Percentiles rank a stretch among this genome's conserved stretches.
phyloP scores from a whole-genome alignment of 2,797 vertebrate species.

The Coregonus sp. region DNA sequence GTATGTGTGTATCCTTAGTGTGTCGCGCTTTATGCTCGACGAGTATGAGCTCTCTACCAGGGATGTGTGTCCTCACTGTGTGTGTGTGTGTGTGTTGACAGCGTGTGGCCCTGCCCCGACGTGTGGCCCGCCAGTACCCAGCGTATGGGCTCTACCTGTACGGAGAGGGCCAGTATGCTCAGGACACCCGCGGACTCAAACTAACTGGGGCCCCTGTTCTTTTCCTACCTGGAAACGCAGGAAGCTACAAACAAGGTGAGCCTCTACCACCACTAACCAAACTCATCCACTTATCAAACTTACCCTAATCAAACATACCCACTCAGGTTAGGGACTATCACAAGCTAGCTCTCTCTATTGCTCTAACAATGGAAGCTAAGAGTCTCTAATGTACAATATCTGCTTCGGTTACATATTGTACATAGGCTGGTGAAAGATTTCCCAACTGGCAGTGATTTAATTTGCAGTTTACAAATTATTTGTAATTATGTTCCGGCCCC shows the following conservation, averaged over 20 bases:
- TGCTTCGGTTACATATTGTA: neutral
- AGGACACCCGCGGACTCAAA: conserved; percentile 86
- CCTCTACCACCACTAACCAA: neutral
- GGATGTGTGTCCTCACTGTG: neutral
- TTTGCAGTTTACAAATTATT: too few species aligned
- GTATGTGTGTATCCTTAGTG: neutral
- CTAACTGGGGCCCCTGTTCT: conserved; percentile 92
- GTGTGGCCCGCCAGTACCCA: conserved; percentile 83
- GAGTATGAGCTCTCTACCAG: neutral
- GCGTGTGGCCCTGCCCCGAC: conserved; percentile 89
- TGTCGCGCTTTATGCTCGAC: neutral
- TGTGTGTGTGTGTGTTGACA: conserved; percentile 49
- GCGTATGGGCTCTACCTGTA: conserved; percentile 95
- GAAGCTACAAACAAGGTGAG: conserved; percentile 95
- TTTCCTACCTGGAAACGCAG: conserved; percentile 95
- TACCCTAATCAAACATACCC: too few species aligned
- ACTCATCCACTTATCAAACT: neutral
- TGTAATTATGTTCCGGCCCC: too few species aligned
- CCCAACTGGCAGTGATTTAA: too few species aligned
- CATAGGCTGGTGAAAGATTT: neutral
- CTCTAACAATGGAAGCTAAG: neutral
- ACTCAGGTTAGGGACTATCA: neutral
- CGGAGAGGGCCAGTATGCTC: conserved; percentile 88
- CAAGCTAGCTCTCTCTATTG: neutral
- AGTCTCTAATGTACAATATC: neutral